phyloP scores from a whole-genome alignment of 2,888 invertebrate species.

The Rutpela maculata region DNA sequence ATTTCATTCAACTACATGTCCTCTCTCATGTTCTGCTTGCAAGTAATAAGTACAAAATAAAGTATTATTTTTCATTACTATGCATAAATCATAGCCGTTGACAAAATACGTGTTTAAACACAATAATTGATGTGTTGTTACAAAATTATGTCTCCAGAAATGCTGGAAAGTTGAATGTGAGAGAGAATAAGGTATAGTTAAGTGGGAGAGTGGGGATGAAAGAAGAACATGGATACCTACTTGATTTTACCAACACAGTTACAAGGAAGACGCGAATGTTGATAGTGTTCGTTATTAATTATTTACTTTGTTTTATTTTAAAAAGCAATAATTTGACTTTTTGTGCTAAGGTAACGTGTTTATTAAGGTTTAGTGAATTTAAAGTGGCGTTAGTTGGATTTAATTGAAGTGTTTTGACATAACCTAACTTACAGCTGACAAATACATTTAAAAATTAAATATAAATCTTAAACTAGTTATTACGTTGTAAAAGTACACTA shows the following conservation, averaged over 20 bases:
- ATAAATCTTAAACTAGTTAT: too few species aligned
- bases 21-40: neutral
- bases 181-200: constrained; percentile 6
- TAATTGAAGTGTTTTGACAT: constrained; percentile 44
- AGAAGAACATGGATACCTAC: constrained; percentile 62
- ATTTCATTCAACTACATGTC: constrained; percentile 5
- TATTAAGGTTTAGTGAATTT: constrained; percentile 13
- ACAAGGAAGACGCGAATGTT: constrained; percentile 56
- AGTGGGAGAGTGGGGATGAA: constrained; percentile 46
- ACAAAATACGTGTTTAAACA: constrained; percentile 9
- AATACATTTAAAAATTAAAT: constrained; percentile 40
- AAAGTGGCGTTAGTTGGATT: neutral
- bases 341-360: neutral
- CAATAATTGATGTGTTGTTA: neutral
- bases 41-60: neutral
- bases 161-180: neutral
- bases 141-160: constrained; percentile 8
- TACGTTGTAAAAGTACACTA: constrained; percentile 49
- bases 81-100: constrained; percentile 4
- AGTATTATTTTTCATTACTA: constrained; percentile 7
- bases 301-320: constrained; percentile 40
- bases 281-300: constrained; percentile 56
- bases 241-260: constrained; percentile 59
- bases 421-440: constrained; percentile 54
- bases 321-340: neutral